Evolutionary conservation across 2,888 invertebrate genomes (phyloP), one percentile per base, ranked within the genome.

Genomic region (Athrips mouffetella): DNA sequence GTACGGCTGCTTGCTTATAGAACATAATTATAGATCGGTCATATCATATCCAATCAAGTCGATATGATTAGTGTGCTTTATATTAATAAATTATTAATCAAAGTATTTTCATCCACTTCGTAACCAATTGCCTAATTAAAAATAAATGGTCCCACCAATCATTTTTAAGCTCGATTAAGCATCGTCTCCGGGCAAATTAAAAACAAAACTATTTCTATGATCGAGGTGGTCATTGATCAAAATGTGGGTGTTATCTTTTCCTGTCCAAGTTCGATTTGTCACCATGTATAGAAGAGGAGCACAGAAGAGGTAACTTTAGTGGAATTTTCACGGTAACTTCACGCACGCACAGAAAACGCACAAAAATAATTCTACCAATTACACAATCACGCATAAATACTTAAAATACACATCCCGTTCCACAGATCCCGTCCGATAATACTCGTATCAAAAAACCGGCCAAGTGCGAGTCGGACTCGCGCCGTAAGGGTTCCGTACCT

Each of bases 261-360:
- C 61, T 59, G 63, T 57, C 63, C 53, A 54, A 59, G 52, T 56
- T 63, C 63, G 68, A 78, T 76, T 77, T 76, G 75, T 76, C 76
- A 75, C 63, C 63, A 62, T 58, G 54, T 53, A 50, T 56, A 57
- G 60, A 54, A 18, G 37, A 21, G 13, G n/a, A 11, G 21, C 21
- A 37, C 21, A 37, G 37, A 37, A 37, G 18, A 2, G 11, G 2
- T 3, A 37, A 21, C 5, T 21, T 8, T 6, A 11, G 20, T 6
- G 21, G 11, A 33, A 33, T 16, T 33, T 6, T 3, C 31, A 4
- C 15, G 31, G 13, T 11, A 3, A n/a, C 13, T 30, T 10, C n/a
- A 2, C 1, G 5, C n/a, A 30, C 30, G n/a, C n/a, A n/a, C n/a
- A n/a, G n/a, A n/a, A n/a, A n/a, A n/a, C n/a, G n/a, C n/a, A n/a